Base-by-base conservation (phyloP, 2,113 vertebrate genomes). In the Neogobius melanostomus region DNA sequence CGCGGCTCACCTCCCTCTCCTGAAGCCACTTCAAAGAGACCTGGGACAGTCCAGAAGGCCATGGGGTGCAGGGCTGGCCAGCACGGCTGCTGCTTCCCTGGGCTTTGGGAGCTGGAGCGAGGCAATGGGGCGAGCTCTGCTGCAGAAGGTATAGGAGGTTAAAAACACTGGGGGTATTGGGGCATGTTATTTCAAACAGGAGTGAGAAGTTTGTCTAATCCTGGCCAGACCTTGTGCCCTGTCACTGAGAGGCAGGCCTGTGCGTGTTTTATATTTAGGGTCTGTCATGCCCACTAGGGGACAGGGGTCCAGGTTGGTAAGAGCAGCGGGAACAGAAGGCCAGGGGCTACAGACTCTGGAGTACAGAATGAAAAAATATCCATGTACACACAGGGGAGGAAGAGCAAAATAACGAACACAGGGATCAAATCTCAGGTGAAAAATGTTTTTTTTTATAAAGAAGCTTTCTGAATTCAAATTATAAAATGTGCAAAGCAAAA, bases 21-120 rank as follows among this genome's bases (percentile, higher is more conserved):
- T 82, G 80, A 73, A 89, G 81, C 66, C 71, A 77, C 90, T 88
- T 91, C 90, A 91, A 91, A 91, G 85, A 81, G 87, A 72, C 61
- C 71, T 28, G 82, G 85, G 88, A 83, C 16, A 57, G 68, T 74
- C 69, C 74, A 69, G 48, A 71, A 81, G 76, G 76, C 85, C 71
- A 64, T 43, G 61, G 77, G 81, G 81, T 70, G 80, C 69, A 7
- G 36, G 68, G 81, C 69, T 7, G 77, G 81, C 82, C 79, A 62
- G 71, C 82, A 81, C 71, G 84, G 87, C 88, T 89, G 87, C 85
- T 87, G 90, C 90, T 75, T 84, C 82, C 72, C 75, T 82, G 79
- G 87, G 88, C 85, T 88, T 85, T 83, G 87, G 87, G 88, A 85
- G 84, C 79, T 87, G 80, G 73, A 85, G 75, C 76, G 71, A 70